A percentile compares a stretch with the other conserved stretches of the same genome.
phyloP scores from a whole-genome alignment of 2,888 invertebrate species.

The Limnephilus auricula region DNA sequence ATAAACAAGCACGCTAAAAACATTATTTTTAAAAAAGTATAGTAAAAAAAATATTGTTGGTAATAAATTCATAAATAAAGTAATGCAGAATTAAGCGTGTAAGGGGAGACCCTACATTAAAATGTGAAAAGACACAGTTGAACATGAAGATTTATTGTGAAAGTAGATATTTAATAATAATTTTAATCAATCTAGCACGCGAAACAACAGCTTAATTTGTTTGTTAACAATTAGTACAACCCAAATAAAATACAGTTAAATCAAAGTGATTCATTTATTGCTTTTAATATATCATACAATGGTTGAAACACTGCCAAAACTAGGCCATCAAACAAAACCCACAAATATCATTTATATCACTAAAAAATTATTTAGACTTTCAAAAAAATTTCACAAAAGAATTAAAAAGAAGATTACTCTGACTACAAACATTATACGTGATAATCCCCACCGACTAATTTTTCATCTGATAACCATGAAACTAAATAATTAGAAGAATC shows the following conservation, averaged over 20 bases:
- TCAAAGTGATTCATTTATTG: neutral
- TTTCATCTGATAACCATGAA: slow-evolving; percentile 82
- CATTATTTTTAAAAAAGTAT: neutral
- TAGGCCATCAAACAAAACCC: neutral
- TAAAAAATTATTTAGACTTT: neutral
- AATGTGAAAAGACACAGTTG: too few species aligned
- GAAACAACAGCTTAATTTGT: neutral
- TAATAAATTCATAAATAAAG: neutral
- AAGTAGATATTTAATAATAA: neutral
- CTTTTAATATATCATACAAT: neutral
- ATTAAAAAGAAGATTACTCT: neutral
- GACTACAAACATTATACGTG: slow-evolving; percentile 76
- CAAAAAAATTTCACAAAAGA: neutral
- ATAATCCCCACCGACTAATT: slow-evolving; percentile 83
- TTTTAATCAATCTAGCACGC: neutral
- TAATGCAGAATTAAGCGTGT: neutral
- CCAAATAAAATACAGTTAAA: neutral
- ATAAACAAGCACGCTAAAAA: neutral
- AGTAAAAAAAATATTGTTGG: neutral
- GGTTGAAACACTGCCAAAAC: neutral
- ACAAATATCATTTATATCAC: neutral
- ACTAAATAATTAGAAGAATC: slow-evolving; percentile 79
- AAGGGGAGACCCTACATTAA: too few species aligned
- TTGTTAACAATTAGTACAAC: neutral
- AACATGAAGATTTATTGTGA: neutral